phyloP scores from a whole-genome alignment of 2,113 vertebrate genomes.

The Paratilapia polleni region DNA sequence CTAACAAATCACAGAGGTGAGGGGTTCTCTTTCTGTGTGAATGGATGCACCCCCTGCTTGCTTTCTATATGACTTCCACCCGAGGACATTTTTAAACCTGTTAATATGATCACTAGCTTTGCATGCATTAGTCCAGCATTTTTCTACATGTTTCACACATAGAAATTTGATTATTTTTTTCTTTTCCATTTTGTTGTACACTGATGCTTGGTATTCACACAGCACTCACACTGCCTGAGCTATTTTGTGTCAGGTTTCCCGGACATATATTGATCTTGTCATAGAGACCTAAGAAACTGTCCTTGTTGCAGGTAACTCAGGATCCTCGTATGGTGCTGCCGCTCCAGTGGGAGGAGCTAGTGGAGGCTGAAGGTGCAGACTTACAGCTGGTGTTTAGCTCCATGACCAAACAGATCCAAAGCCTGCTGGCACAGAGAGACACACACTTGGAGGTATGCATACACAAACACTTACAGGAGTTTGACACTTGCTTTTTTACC shows the following conservation, averaged over 20 bases:
- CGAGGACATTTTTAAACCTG: constrained; percentile 48
- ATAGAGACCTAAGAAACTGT: constrained; percentile 31
- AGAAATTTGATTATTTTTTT: not conserved
- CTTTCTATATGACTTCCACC: constrained; percentile 51
- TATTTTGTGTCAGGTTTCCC: constrained; percentile 21
- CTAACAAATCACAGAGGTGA: constrained; percentile 68
- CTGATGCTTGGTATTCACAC: constrained; percentile 36
- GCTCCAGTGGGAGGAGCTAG: constrained; percentile 81
- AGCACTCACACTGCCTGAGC: constrained; percentile 6
- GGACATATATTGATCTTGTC: constrained; percentile 25
- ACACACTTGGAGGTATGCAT: constrained; percentile 82
- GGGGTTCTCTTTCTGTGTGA: constrained; percentile 41
- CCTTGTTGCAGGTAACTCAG: constrained; percentile 85
- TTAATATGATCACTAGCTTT: constrained; percentile 60
- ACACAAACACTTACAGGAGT: not conserved
- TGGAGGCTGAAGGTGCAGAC: constrained; percentile 72
- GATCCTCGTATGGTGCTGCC: constrained; percentile 82
- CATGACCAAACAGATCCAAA: constrained; percentile 80
- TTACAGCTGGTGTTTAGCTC: constrained; percentile 78
- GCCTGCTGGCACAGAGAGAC: constrained; percentile 84
- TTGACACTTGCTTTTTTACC: not conserved
- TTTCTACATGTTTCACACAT: constrained; percentile 19
- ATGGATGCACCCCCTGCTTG: constrained; percentile 47
- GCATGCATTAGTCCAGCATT: constrained; percentile 37
- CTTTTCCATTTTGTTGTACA: not conserved